Evolutionary conservation across 92 coral and sea anemone genomes (phyloP).

Genomic region (Paragorgia papillata): DNA sequence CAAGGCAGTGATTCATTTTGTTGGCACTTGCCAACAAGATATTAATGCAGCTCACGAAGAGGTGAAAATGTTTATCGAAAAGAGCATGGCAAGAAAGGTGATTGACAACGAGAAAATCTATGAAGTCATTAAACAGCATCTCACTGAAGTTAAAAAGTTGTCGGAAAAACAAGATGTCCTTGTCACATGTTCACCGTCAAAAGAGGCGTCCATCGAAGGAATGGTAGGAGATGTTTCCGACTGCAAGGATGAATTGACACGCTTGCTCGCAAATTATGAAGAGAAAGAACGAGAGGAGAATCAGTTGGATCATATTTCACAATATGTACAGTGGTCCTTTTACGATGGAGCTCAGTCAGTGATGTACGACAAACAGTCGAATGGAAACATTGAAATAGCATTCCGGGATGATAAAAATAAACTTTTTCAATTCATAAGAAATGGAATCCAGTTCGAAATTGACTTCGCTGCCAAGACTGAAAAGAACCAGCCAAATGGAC

Average conservation of each 20-base stretch:
- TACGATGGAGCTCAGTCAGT: no score
- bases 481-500: no score
- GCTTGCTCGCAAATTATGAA: no score
- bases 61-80: not conserved
- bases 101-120: not conserved
- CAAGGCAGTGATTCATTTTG: not conserved
- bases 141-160: not conserved
- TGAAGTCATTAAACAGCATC: not conserved
- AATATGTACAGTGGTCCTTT: no score
- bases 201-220: not conserved
- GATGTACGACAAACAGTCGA: no score
- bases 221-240: not conserved
- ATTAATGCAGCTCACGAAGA: not conserved
- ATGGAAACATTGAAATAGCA: no score
- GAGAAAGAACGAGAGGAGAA: no score
- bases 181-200: not conserved
- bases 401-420: no score
- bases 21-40: not conserved
- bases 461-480: no score
- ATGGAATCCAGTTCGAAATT: no score
- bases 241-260: not conserved
- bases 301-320: no score
- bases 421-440: no score
- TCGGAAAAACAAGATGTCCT: not conserved
- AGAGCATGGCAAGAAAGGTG: not conserved